A percentile compares a stretch with the other conserved stretches of the same genome.
Evolutionary conservation across 2,113 vertebrate genomes (phyloP).

Genomic region (Promerops cafer): DNA sequence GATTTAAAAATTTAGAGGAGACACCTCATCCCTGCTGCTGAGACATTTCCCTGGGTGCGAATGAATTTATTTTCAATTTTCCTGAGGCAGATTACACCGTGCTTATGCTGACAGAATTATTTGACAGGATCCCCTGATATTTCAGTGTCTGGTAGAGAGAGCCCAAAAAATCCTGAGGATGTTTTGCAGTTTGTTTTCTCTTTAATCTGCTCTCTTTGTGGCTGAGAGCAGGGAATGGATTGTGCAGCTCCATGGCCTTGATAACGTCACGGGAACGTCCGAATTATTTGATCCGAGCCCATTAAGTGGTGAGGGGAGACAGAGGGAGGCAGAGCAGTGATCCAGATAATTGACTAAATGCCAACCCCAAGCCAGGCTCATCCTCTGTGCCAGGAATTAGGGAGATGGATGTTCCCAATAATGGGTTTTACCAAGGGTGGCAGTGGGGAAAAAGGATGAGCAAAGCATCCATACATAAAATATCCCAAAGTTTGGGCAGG

Average conservation of each 20-base stretch:
- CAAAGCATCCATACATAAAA: background rate
- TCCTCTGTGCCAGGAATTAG: background rate
- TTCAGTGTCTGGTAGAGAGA: background rate
- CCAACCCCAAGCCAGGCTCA: background rate
- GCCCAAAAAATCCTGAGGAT: background rate
- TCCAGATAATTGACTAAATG: background rate
- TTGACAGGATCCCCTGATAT: constrained; percentile 31
- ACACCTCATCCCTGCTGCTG: background rate
- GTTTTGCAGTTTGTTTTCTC: constrained; percentile 1
- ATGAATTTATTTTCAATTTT: background rate
- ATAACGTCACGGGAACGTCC: background rate
- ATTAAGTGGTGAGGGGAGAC: background rate
- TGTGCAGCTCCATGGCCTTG: constrained; percentile 4
- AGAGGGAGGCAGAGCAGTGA: background rate
- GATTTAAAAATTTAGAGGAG: background rate
- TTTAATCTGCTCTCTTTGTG: background rate
- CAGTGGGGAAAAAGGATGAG: background rate
- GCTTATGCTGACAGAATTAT: background rate
- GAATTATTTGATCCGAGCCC: background rate
- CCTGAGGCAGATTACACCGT: background rate
- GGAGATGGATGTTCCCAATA: background rate
- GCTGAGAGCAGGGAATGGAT: background rate
- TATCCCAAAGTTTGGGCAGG: background rate
- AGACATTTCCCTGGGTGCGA: background rate
- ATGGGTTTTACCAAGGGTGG: background rate